Evolutionary conservation across 1,140 invertebrate genomes (phyloP).

Genomic region (Amyelois transitella): DNA sequence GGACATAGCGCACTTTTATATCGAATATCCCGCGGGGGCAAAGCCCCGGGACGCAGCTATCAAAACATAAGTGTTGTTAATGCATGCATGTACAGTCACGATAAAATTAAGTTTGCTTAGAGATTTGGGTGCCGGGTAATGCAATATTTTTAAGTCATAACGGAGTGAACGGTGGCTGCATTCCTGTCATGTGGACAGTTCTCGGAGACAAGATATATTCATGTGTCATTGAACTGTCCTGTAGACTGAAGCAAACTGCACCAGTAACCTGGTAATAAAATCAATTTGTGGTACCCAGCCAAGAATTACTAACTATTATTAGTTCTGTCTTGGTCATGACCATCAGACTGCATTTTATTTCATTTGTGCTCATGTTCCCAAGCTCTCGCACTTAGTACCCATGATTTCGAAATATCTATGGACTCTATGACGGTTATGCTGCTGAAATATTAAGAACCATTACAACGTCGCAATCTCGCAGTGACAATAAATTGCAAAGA

Average conservation of each 20-base stretch:
- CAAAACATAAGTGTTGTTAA: too few species aligned
- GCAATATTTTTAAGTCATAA: constrained; percentile 19
- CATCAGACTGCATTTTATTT: too few species aligned
- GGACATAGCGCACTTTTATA: too few species aligned
- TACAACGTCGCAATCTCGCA: background rate
- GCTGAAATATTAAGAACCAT: background rate
- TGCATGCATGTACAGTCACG: background rate
- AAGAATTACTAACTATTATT: constrained; percentile 13
- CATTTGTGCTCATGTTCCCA: too few species aligned
- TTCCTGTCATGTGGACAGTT: constrained; percentile 46
- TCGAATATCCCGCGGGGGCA: too few species aligned
- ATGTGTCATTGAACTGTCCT: constrained; percentile 58
- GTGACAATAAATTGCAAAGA: background rate
- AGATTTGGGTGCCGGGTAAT: background rate
- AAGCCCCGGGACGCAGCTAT: too few species aligned
- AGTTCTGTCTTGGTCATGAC: background rate
- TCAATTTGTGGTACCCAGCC: constrained; percentile 35
- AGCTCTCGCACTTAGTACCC: too few species aligned
- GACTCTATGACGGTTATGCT: too few species aligned
- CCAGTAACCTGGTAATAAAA: constrained; percentile 49
- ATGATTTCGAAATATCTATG: too few species aligned
- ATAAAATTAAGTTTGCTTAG: background rate
- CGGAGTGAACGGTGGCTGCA: constrained; percentile 41
- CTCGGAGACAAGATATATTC: constrained; percentile 36
- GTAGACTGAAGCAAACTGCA: constrained; percentile 45